Evolutionary conservation across 2,888 invertebrate genomes (phyloP), one percentile per base, ranked within the genome.

Genomic region (Unio delphinus): DNA sequence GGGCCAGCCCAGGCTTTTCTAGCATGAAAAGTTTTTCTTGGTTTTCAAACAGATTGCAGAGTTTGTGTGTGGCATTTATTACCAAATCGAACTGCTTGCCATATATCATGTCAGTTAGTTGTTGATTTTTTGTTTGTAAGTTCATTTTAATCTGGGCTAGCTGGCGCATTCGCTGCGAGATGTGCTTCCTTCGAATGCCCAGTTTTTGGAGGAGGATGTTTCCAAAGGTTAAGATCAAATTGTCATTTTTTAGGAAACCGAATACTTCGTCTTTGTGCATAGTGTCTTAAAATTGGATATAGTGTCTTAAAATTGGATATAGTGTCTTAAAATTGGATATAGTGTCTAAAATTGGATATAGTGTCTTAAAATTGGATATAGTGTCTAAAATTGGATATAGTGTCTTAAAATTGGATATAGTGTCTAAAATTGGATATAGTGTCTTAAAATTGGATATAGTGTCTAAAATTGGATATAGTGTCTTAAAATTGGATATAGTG

Each of bases 111-210:
- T 28, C 28, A n/a, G n/a, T 23, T 28, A 65, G 23, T 23, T 23
- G 23, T 23, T 23, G 34, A 26, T 60, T 61, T 65, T 61, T 54
- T 45, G 59, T 30, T 62, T 62, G 34, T 34, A 34, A n/a, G 26
- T 67, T 15, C 11, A 59, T 63, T 23, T 59, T 59, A 1, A 62
- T 20, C 4, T 34, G 20, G 23, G n/a, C 59, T 30, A 65, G 55
- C 65, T 69, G 69, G 34, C 65, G n/a, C 64, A 69, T 58, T 54
- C 69, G 54, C 34, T 69, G 64, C 7, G 56, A 59, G 28, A 69
- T 55, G 15, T 57, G 20, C 55, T 64, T 30, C 55, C 65, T 65
- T 30, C 65, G 15, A 20, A 59, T 30, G n/a, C 64, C 65, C 26
- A 65, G 65, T 28, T 69, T 65, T 45, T 65, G 55, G 18, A 69